A percentile compares a stretch with the other conserved stretches of the same genome.
phyloP scores from a whole-genome alignment of 2,113 vertebrate species.

The Stictonetta naevosa region DNA sequence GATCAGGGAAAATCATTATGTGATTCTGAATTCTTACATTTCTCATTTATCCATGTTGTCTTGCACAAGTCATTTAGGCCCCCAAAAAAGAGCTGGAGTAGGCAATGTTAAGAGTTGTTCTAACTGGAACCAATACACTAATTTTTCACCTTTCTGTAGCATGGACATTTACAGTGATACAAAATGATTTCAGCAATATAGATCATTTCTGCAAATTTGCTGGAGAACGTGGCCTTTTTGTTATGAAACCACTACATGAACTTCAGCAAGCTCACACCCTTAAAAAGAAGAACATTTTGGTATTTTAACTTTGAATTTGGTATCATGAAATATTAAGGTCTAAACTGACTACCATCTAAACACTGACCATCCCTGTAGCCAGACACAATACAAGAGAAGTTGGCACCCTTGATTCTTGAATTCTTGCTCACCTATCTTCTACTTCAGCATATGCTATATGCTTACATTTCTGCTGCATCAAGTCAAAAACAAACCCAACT shows the following conservation, averaged over 20 bases:
- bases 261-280: not conserved
- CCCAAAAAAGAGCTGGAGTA: not conserved
- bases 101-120: not conserved
- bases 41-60: not conserved
- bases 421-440: not conserved
- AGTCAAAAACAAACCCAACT: not conserved
- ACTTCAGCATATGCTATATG: not conserved
- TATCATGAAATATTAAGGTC: not conserved
- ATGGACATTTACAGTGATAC: not conserved
- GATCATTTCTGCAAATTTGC: not conserved
- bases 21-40: not conserved
- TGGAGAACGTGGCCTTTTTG: not conserved
- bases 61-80: not conserved
- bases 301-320: not conserved
- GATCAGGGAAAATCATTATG: not conserved
- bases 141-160: not conserved
- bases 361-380: not conserved
- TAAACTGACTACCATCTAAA: not conserved
- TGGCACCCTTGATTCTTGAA: not conserved
- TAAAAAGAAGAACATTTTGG: not conserved
- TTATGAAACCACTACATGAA: not conserved
- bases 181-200: not conserved
- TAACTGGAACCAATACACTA: not conserved
- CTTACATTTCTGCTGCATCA: not conserved
- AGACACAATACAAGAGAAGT: not conserved